Conservation (phyloP, 2,888 invertebrate genomes). For the Drosophila incognita region DNA sequence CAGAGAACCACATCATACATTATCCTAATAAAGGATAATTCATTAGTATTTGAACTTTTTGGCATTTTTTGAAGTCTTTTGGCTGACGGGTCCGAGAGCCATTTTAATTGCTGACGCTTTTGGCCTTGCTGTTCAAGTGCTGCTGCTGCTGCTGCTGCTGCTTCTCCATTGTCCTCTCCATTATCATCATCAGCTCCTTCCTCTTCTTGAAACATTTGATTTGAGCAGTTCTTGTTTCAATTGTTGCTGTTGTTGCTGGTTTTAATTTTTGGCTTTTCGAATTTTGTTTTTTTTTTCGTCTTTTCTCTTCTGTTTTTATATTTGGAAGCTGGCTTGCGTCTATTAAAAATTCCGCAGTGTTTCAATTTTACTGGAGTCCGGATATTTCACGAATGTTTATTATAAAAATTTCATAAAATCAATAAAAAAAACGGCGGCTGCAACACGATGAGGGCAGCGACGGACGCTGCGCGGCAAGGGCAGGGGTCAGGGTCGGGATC, state of each 20-base stretch:
- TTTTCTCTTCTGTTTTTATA: conserved; percentile 11
- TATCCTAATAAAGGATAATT: conserved; percentile 85
- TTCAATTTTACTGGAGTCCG: conserved; percentile 52
- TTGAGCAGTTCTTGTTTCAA: conserved; percentile 38
- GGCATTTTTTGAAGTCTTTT: conserved; percentile 80
- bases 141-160: conserved; percentile 32
- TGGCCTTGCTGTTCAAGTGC: conserved; percentile 15
- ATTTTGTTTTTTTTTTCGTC: conserved; percentile 3
- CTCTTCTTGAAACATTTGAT: conserved; percentile 56
- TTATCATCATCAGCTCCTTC: not conserved
- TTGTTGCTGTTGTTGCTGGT: conserved; percentile 21
- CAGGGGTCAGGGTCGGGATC: not conserved
- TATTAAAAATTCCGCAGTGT: conserved; percentile 70
- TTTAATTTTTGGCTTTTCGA: conserved; percentile 1
- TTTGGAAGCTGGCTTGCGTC: conserved; percentile 35
- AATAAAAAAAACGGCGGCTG: conserved; percentile 50
- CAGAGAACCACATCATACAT: conserved; percentile 84
- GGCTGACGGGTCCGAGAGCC: conserved; percentile 62
- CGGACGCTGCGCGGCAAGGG: not conserved
- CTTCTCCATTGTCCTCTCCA: conserved; percentile 2
- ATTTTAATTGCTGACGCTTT: conserved; percentile 69
- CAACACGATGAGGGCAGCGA: conserved; percentile 5
- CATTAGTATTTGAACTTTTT: conserved; percentile 84
- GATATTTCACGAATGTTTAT: conserved; percentile 79
- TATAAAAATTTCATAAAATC: conserved; percentile 78